Conservation (phyloP, 1,140 invertebrate species). For the Saccostrea cuccullata region DNA sequence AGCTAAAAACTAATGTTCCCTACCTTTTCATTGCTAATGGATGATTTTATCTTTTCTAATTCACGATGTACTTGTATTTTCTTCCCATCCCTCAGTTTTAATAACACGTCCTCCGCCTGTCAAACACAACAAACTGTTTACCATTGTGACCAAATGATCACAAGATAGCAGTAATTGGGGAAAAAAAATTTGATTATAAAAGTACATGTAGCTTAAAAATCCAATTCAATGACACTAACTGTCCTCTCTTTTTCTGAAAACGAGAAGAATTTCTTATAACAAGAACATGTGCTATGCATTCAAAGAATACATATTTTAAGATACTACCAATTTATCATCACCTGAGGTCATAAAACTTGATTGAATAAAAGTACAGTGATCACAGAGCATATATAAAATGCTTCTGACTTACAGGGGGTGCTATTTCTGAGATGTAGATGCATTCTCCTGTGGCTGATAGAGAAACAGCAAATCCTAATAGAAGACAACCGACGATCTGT, state of each 20-base stretch:
- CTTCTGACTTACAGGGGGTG: constrained; percentile 73
- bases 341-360: no score
- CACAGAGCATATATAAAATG: not conserved
- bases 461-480: constrained; percentile 80
- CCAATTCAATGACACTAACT: constrained; percentile 78
- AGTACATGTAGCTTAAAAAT: no score
- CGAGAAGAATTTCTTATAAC: not conserved
- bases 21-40: no score
- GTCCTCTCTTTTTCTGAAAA: constrained; percentile 77
- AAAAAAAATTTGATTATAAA: no score
- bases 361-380: not conserved
- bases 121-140: constrained; percentile 25
- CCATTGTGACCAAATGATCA: no score
- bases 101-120: constrained; percentile 49
- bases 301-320: no score
- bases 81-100: constrained; percentile 45
- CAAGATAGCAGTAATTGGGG: no score
- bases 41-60: no score
- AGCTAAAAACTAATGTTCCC: no score
- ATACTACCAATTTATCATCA: no score
- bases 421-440: constrained; percentile 81
- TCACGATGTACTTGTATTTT: no score
- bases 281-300: no score
- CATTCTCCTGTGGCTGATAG: constrained; percentile 81
- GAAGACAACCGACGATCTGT: constrained; percentile 77